phyloP scores from a whole-genome alignment of 1,140 invertebrate species.

The Tribolium madens region DNA sequence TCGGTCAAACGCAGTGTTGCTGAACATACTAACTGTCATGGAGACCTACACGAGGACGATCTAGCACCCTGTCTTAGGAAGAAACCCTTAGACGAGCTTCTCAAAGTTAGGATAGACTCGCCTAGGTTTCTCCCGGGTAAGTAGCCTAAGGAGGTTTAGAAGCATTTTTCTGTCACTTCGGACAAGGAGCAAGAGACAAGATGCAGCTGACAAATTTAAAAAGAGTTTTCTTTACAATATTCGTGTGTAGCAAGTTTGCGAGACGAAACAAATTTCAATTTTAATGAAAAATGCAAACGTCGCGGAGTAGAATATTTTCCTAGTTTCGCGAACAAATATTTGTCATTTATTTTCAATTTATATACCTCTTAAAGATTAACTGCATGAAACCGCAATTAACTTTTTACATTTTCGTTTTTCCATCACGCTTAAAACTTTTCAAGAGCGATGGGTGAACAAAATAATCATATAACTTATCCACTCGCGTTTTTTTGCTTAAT shows the following conservation, averaged over 20 bases:
- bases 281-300: neutral
- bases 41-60: conserved; percentile 82
- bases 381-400: neutral
- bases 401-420: neutral
- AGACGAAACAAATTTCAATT: neutral
- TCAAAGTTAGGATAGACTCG: conserved; percentile 77
- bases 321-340: neutral
- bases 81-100: conserved; percentile 77
- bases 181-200: too few species aligned
- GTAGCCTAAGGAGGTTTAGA: too few species aligned
- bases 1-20: conserved; percentile 83
- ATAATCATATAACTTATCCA: conserved; percentile 36
- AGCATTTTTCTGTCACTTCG: too few species aligned
- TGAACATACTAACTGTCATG: conserved; percentile 82
- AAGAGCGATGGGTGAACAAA: neutral
- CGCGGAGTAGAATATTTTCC: neutral
- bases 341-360: conserved; percentile 8
- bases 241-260: too few species aligned
- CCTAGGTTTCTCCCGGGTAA: conserved; percentile 80
- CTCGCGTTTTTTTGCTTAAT: conserved; percentile 24
- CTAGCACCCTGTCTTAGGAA: conserved; percentile 85
- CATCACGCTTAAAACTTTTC: neutral
- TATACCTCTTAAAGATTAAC: neutral
- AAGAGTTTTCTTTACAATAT: too few species aligned
- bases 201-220: too few species aligned